Evolutionary conservation across 2,113 vertebrate species (phyloP), one percentile per base, ranked within the genome.

Genomic region (Sorex araneus): DNA sequence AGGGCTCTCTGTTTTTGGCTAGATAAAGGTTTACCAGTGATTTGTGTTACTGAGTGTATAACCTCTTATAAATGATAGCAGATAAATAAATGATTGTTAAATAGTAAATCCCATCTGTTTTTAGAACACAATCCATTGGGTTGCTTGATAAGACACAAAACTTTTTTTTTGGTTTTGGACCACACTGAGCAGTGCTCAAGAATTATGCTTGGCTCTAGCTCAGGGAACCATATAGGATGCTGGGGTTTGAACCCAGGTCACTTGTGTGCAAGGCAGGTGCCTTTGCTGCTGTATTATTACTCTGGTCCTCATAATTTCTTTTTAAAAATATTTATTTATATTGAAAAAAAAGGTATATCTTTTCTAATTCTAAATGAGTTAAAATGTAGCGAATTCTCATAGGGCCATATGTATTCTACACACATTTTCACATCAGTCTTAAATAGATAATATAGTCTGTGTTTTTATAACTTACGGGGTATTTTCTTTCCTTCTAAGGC

Each of bases 401-500:
- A 54, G 36, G 27, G 45, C 8, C 36, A 84, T 25, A 19, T 82
- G 9, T 40, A 45, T 92, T 91, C 66, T 34, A n/a, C 87, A 32
- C 6, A 47, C 60, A 75, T 87, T 94, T 94, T 87, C 23, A 50
- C 11, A 69, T 94, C 40, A 84, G 0, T 81, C 11, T 32, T 50
- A 80, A 91, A 25, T 87, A 75, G 15, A 30, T 90, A 32, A 10
- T 93, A 78, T 27, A 13, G 64, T 94, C 32, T 85, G 7, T 66
- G 75, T 86, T 84, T 96, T 90, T 80, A 43, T 84, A 43, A 92
- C 32, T 88, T 80, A 93, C 84, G 36, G 81, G 36, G 36, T 77
- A 0, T 27, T 96, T 88, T 1, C 69, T 96, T 94, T 95, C 4
- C 50, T 93, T 93, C 1, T 89, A 99, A 97, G 99, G 99, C 99